Evolutionary conservation across 1,140 invertebrate genomes (phyloP), one percentile per base, ranked within the genome.

Genomic region (Grapholita molesta): DNA sequence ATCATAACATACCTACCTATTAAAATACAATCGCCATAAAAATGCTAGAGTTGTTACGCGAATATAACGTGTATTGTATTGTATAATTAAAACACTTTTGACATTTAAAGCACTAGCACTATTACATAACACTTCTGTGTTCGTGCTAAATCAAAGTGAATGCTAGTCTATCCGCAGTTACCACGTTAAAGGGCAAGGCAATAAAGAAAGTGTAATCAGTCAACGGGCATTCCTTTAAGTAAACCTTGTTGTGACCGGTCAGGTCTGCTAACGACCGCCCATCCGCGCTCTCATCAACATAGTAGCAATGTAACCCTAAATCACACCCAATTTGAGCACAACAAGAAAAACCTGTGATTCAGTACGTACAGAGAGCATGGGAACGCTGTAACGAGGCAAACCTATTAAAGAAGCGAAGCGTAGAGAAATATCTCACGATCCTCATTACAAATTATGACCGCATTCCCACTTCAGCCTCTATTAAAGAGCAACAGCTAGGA

Each of bases 401-500:
- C 79, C 79, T 85, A 85, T 88, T 88, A 85, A 78, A 83, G 75
- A 73, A 75, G 74, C 78, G 79, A 81, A 83, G 75, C 84, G 86
- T 84, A 86, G 79, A 87, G 85, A 86, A 86, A 82, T 80, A 87
- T 84, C 84, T 89, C 88, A 90, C 88, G 88, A 90, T 80, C 81
- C 78, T 88, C 79, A 89, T 90, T 90, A 90, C 88, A 86, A 87
- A 89, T 90, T 89, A 89, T 87, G 78, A 73, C 79, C 86, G 86
- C 86, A 90, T 90, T 90, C 85, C 84, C 82, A 75, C 72, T 79
- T 82, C 80, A 72, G 71, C 72, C 72, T 77, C 73, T 79, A 84
- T 85, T 79, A 84, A 76, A 74, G 64, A 77, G 65, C 68, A 67
- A 72, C 70, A 25, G 74, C 72, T 68, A 78, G 71, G 71, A 73